Base-by-base conservation (phyloP, 2,888 invertebrate species). In the Orchesella flavescens region DNA sequence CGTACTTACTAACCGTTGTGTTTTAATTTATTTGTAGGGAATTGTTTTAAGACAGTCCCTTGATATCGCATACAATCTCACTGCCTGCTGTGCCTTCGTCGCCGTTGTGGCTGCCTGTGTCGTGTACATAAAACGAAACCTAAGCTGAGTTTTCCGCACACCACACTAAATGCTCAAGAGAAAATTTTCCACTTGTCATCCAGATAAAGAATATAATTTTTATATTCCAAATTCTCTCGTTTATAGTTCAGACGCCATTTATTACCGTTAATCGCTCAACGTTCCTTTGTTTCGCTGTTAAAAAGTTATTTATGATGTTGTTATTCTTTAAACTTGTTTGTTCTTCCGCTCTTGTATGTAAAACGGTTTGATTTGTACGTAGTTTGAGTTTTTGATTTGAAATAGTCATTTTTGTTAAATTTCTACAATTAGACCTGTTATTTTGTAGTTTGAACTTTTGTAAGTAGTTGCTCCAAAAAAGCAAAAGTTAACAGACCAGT, bases 11-110 rank as follows among this genome's bases (percentile, higher is more conserved):
- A 17, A 65, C 69, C 12, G 59, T 46, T 72, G 15, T 78, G 17
- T 59, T 76, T 44, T 23, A 21, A 23, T 61, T 9, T 12, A 44
- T 59, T 68, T 83, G 4, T 65, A 88, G 88, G 85, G 84, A 24
- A 84, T 80, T 3, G 86, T 88, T 19, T 77, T 88, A 15, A 74
- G 85, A n/a, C 84, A 87, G 17, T 86, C 86, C 9, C 75, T 88
- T 43, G 84, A 84, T 43, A 81, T 87, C n/a, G 86, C 81, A 0
- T 87, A 84, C 57, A 85, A 87, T 61, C 65, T 88, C 13, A 72
- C 84, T 1, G 87, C 87, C 0, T 88, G 87, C 53, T 83, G 83
- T 68, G 87, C 87, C 3, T 87, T 86, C 69, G 83, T 87, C 3
- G 85, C 86, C 7, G 78, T 88, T 15, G 79, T 81, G 13, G 85